phyloP scores from a whole-genome alignment of 1,140 invertebrate species.

The Octopus bimaculoides region DNA sequence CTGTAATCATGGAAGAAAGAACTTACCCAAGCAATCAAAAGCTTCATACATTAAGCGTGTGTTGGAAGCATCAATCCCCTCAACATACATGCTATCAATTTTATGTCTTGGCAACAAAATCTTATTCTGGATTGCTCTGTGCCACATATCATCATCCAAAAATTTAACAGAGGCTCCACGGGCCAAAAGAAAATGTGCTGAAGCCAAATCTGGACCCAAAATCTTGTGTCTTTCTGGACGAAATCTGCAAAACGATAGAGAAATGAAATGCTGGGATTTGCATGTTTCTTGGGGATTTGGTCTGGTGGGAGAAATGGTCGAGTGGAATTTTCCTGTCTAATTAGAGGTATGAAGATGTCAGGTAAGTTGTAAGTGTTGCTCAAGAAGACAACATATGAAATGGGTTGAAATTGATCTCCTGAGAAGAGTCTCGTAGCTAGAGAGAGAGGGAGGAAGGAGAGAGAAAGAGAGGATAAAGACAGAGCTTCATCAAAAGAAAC shows the following conservation, averaged over 20 bases:
- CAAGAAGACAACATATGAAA: too few species aligned
- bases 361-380: too few species aligned
- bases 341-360: too few species aligned
- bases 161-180: conserved; percentile 71
- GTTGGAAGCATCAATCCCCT: conserved; percentile 69
- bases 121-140: conserved; percentile 50
- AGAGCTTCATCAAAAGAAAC: too few species aligned
- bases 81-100: conserved; percentile 62
- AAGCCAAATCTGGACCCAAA: conserved; percentile 70
- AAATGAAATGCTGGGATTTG: neutral
- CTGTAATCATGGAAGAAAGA: neutral
- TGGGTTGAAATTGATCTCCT: too few species aligned
- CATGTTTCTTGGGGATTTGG: too few species aligned
- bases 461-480: too few species aligned
- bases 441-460: too few species aligned
- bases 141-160: conserved; percentile 57
- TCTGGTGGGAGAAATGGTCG: too few species aligned
- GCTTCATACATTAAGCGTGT: conserved; percentile 70
- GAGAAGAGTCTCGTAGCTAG: too few species aligned
- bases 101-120: conserved; percentile 62
- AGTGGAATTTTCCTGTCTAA: too few species aligned
- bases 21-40: conserved; percentile 65
- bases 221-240: conserved; percentile 52
- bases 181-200: conserved; percentile 71
- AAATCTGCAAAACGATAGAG: conserved; percentile 46